These are phyloP conservation scores for Smutsia gigantea DNA, from an alignment of 2,797 vertebrate genomes.

Conservation along the genomic window DNA sequence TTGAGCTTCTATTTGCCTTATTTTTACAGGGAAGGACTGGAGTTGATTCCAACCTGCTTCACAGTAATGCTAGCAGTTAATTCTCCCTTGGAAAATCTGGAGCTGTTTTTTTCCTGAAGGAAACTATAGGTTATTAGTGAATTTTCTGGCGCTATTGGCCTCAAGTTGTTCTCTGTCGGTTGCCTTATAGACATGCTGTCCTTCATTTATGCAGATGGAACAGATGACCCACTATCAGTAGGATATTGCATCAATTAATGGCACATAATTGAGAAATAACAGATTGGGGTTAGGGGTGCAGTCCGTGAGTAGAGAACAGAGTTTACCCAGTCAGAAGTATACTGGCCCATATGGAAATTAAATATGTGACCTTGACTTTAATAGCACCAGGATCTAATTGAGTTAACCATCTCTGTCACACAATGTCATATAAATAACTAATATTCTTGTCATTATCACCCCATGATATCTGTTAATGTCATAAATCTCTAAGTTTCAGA, in stretches of 20 bases:
- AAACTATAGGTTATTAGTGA: slow-evolving; percentile 22
- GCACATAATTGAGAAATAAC: slow-evolving; percentile 75
- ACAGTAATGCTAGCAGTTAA: not conserved
- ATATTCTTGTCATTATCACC: slow-evolving; percentile 75
- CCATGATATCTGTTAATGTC: slow-evolving; percentile 69
- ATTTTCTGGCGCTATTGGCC: slow-evolving; percentile 32
- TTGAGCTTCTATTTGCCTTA: not conserved
- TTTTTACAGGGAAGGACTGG: not conserved
- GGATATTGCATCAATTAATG: slow-evolving; percentile 76
- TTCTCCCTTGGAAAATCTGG: not conserved
- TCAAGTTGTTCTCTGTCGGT: slow-evolving; percentile 13
- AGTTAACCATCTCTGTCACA: slow-evolving; percentile 74
- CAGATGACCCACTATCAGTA: slow-evolving; percentile 60
- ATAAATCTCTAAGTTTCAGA: slow-evolving; percentile 66
- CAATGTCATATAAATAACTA: slow-evolving; percentile 71
- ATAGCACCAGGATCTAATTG: slow-evolving; percentile 74
- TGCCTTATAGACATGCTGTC: slow-evolving; percentile 46
- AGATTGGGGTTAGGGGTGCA: slow-evolving; percentile 71
- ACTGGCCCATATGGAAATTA: slow-evolving; percentile 66
- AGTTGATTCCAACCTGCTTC: not conserved
- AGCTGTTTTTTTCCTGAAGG: not conserved
- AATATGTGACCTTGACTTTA: slow-evolving; percentile 72
- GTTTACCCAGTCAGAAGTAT: slow-evolving; percentile 53
- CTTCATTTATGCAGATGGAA: slow-evolving; percentile 64
- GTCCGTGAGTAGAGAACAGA: slow-evolving; percentile 52